Conservation (phyloP, 1,140 invertebrate species). For the Laupala kohalensis region DNA sequence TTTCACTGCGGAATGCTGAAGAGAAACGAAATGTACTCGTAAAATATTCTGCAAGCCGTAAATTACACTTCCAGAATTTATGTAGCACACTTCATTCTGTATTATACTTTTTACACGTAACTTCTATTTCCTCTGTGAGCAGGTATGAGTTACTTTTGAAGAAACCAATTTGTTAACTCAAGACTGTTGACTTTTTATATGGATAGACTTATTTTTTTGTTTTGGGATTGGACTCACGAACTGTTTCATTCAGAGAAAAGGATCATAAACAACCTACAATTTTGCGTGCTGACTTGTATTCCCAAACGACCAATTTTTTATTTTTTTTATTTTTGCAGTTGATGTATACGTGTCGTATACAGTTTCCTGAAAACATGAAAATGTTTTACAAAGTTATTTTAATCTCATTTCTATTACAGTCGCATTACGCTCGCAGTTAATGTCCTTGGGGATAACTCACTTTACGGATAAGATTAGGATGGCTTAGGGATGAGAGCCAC, state of each 20-base stretch:
- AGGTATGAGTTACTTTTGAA: too few relatives aligned
- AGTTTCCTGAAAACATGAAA: not conserved
- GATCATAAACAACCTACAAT: not conserved
- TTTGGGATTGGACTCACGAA: not conserved
- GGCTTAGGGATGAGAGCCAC: not conserved
- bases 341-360: not conserved
- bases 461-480: not conserved
- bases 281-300: not conserved
- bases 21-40: not conserved
- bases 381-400: not conserved
- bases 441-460: not conserved
- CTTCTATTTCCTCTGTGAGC: not conserved
- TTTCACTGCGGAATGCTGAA: not conserved
- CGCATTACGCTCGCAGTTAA: not conserved
- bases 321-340: not conserved
- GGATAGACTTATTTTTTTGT: not conserved
- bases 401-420: not conserved
- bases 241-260: not conserved
- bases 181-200: not conserved
- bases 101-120: too few relatives aligned
- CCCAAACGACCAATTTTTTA: too few relatives aligned
- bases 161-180: too few relatives aligned
- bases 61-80: not conserved
- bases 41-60: not conserved
- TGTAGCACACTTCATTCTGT: not conserved